Evolutionary conservation across 2,113 vertebrate species (phyloP).

Genomic region (Aldabrachelys gigantea): DNA sequence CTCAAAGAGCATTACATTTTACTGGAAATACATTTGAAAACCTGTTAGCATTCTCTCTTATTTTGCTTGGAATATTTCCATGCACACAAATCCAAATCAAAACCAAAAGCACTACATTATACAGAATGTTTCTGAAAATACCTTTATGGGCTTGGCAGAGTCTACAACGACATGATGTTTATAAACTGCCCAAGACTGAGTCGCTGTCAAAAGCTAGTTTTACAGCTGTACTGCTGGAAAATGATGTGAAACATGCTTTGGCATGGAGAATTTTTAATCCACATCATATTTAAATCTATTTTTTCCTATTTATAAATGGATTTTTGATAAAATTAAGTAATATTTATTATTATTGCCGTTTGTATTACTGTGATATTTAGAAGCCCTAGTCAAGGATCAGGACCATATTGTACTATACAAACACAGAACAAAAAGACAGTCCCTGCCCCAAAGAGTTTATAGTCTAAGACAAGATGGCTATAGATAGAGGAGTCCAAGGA

Average conservation of each 20-base stretch:
- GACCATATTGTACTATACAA: not conserved
- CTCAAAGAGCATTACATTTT: not conserved
- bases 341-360: not conserved
- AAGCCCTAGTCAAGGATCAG: not conserved
- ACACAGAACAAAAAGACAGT: not conserved
- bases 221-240: not conserved
- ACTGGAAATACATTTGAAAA: not conserved
- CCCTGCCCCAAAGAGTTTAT: not conserved
- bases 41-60: not conserved
- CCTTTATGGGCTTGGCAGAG: not conserved
- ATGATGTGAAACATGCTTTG: not conserved
- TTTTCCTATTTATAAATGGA: not conserved
- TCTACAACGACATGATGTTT: not conserved
- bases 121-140: not conserved
- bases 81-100: not conserved
- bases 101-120: not conserved
- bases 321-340: not conserved
- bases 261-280: not conserved
- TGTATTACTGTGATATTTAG: not conserved
- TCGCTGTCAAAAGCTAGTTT: not conserved
- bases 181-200: not conserved
- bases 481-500: not conserved
- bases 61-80: not conserved
- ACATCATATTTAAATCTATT: not conserved
- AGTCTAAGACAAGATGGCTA: not conserved